These are phyloP conservation scores for Papilio helenus DNA, from an alignment of 1,140 invertebrate genomes.

Conservation along the genomic window DNA sequence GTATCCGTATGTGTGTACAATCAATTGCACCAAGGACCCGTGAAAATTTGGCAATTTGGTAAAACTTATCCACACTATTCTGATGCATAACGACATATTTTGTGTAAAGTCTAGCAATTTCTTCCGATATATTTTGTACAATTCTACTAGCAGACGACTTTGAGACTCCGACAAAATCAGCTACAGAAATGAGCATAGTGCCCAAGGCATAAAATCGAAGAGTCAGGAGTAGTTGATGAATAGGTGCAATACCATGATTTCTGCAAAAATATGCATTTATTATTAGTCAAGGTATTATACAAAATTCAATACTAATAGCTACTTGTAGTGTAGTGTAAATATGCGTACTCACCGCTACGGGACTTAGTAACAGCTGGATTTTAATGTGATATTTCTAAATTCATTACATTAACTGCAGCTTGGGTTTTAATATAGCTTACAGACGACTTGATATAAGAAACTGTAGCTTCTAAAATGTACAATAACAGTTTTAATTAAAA, in stretches of 20 bases:
- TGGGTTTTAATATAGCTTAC: no score
- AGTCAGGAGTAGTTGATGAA: no score
- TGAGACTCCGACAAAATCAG: conserved; percentile 45
- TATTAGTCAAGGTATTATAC: no score
- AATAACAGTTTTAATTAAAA: background rate
- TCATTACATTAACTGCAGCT: background rate
- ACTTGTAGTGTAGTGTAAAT: no score
- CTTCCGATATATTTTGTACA: conserved; percentile 24
- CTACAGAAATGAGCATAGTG: conserved; percentile 42
- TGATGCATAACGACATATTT: conserved; percentile 41
- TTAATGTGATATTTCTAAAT: background rate
- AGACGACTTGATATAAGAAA: no score
- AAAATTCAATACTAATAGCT: no score
- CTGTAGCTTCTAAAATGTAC: no score
- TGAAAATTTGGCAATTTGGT: conserved; percentile 53
- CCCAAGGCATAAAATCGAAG: no score
- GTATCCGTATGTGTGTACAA: conserved; percentile 65
- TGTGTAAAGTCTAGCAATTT: conserved; percentile 39
- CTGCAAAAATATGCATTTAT: no score
- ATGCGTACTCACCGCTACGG: no score
- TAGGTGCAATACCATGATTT: no score
- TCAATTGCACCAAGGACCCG: conserved; percentile 68
- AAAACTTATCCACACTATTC: conserved; percentile 34
- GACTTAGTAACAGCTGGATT: no score
- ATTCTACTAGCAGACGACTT: conserved; percentile 36